Conservation (phyloP, 2,888 invertebrate genomes). For the Marasmarcha lunaedactyla region DNA sequence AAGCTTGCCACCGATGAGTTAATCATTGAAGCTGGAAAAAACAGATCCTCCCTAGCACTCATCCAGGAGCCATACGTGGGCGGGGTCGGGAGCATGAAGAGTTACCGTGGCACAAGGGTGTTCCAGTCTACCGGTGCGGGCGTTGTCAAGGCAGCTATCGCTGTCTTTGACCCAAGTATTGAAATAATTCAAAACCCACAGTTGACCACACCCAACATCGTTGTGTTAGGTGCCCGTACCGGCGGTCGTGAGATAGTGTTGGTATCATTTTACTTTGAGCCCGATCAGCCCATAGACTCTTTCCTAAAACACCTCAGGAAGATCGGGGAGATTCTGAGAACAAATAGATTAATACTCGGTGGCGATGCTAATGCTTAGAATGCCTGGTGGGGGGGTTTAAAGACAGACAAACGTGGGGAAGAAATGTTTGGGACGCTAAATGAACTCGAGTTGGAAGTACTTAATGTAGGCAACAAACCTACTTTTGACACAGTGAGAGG, state of each 20-base stretch:
- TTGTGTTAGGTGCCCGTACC: too few relatives aligned
- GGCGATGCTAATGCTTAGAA: conserved; percentile 11
- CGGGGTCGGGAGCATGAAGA: too few relatives aligned
- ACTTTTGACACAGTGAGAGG: too few relatives aligned
- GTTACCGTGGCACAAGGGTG: too few relatives aligned
- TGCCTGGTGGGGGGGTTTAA: conserved; percentile 13
- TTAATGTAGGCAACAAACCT: too few relatives aligned
- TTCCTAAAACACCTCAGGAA: conserved; percentile 8
- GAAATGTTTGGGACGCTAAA: conserved; percentile 1
- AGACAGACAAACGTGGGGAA: conserved; percentile 9
- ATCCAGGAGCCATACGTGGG: conserved; percentile 12
- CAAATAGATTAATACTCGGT: conserved; percentile 3
- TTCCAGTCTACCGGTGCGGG: too few relatives aligned
- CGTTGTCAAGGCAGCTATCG: too few relatives aligned
- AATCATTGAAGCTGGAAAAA: background rate
- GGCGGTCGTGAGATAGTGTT: background rate
- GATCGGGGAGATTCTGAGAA: background rate
- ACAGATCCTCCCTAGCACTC: background rate
- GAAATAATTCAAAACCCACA: too few relatives aligned
- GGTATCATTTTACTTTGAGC: too few relatives aligned
- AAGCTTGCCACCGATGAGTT: conserved; percentile 3
- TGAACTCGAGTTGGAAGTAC: background rate
- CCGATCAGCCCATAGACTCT: too few relatives aligned
- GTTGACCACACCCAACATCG: too few relatives aligned
- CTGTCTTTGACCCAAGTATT: too few relatives aligned